phyloP scores from a whole-genome alignment of 2,113 vertebrate genomes.

The Percina caprodes region DNA sequence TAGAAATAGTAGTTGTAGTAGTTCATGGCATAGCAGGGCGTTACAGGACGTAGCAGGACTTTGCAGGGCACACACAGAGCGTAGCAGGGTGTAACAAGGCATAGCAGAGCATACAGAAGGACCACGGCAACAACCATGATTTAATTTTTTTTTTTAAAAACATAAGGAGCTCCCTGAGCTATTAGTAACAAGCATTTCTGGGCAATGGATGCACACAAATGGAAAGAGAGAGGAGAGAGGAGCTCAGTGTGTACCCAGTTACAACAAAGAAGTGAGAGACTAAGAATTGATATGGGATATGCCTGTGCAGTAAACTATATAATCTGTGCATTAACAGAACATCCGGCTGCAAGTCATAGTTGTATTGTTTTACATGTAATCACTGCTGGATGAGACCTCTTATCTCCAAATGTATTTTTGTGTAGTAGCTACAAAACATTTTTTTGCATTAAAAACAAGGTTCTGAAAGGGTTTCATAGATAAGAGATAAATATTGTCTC shows the following conservation, averaged over 20 bases:
- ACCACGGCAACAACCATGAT: no score
- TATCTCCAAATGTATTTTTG: constrained; percentile 17
- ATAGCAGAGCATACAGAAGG: no score
- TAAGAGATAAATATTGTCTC: background rate
- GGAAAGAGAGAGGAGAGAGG: no score
- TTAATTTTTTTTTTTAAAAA: no score
- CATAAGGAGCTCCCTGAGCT: no score
- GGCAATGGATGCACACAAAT: no score
- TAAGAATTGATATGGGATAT: constrained; percentile 14
- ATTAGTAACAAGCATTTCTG: no score
- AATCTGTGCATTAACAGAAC: constrained; percentile 49
- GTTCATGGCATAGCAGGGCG: no score
- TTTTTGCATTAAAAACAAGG: background rate
- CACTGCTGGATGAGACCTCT: constrained; percentile 7
- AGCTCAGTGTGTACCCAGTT: background rate
- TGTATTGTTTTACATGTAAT: constrained; percentile 50
- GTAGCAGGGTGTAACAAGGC: no score
- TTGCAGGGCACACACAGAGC: no score
- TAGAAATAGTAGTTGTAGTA: no score
- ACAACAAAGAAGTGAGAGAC: background rate
- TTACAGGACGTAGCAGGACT: no score
- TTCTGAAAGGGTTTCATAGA: background rate
- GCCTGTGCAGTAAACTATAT: constrained; percentile 15
- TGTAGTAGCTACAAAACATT: background rate
- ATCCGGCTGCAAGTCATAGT: constrained; percentile 5